Evolutionary conservation across 2,888 invertebrate genomes (phyloP).

Genomic region (Phania funesta): DNA sequence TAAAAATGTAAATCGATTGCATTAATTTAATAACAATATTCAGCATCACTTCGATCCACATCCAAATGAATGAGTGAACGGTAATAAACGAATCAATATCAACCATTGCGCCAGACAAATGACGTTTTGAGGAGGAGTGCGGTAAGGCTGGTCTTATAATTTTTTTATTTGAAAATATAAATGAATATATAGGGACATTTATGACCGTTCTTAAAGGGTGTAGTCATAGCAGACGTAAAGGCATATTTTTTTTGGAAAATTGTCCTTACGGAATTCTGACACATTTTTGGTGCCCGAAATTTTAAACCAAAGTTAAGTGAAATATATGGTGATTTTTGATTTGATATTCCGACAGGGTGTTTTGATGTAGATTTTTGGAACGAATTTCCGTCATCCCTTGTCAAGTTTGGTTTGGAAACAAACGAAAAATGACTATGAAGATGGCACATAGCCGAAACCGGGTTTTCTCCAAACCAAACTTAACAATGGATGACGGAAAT

Average conservation of each 20-base stretch:
- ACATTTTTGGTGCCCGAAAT: too few species aligned
- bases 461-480: too few species aligned
- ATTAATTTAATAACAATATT: slow-evolving; percentile 72
- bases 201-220: background rate
- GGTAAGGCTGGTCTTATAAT: background rate
- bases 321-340: too few species aligned
- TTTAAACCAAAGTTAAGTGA: too few species aligned
- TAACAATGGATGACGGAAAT: too few species aligned
- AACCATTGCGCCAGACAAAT: slow-evolving; percentile 12
- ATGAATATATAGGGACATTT: slow-evolving; percentile 31
- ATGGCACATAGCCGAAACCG: too few species aligned
- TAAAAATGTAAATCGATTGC: slow-evolving; percentile 72
- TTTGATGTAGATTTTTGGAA: too few species aligned
- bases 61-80: slow-evolving; percentile 49
- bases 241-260: background rate
- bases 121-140: slow-evolving; percentile 3
- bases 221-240: background rate
- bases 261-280: background rate
- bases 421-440: too few species aligned
- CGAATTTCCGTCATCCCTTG: too few species aligned
- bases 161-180: slow-evolving; percentile 5
- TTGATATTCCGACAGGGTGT: too few species aligned
- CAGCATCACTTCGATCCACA: slow-evolving; percentile 71
- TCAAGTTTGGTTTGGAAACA: too few species aligned
- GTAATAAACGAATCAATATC: slow-evolving; percentile 34